These are phyloP conservation scores for Rhabdophis nuchalis DNA, from an alignment of 2,797 vertebrate genomes.

Conservation along the genomic window DNA sequence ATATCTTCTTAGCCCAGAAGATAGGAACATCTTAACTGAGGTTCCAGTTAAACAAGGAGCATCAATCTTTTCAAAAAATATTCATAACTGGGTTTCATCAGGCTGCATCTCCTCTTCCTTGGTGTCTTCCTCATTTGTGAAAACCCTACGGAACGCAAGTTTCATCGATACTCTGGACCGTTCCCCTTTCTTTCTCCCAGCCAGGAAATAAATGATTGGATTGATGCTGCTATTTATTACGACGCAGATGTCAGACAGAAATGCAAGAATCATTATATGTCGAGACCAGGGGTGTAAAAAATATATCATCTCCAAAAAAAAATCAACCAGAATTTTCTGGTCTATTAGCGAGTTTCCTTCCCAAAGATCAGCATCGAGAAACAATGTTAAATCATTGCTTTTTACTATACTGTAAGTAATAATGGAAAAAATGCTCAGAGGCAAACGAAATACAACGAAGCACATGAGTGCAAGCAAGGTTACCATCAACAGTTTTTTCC, in stretches of 20 bases:
- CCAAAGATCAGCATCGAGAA: too few relatives aligned
- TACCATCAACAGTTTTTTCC: not conserved
- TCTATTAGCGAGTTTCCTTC: not conserved
- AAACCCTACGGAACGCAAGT: not conserved
- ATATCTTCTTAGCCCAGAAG: not conserved
- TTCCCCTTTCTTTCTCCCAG: not conserved
- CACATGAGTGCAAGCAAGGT: not conserved
- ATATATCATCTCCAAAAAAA: fast-evolving
- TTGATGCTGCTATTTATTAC: not conserved
- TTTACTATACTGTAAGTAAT: not conserved
- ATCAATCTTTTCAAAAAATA: not conserved
- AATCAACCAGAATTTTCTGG: fast-evolving
- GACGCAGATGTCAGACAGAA: not conserved
- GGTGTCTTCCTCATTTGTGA: not conserved
- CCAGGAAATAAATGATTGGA: not conserved
- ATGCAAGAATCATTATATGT: not conserved
- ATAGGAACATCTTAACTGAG: too few relatives aligned
- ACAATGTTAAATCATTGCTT: not conserved
- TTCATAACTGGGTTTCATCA: not conserved
- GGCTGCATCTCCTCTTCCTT: not conserved
- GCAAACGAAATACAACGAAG: not conserved
- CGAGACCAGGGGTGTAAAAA: fast-evolving
- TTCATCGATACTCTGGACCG: not conserved
- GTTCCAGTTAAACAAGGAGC: not conserved
- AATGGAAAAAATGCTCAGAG: not conserved